Percentiles rank a stretch among this genome's conserved stretches.
Evolutionary conservation across 2,797 vertebrate species (phyloP).

Genomic region (Bufotes viridis): DNA sequence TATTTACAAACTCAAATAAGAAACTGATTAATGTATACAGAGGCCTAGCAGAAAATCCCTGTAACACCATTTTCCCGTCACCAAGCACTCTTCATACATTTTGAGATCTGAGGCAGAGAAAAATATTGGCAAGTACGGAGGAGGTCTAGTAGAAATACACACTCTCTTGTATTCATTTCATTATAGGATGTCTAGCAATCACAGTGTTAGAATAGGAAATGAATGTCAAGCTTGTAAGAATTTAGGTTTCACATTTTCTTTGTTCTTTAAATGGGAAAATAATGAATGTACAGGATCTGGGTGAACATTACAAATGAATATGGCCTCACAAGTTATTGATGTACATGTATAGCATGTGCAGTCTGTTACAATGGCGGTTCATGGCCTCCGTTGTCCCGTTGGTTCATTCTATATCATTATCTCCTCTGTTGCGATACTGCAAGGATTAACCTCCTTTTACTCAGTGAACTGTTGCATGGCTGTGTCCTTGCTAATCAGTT

Average conservation of each 20-base stretch:
- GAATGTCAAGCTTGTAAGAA: conserved; percentile 36
- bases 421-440: too few relatives aligned
- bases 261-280: conserved; percentile 33
- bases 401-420: too few relatives aligned
- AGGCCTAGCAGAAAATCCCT: background rate
- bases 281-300: conserved; percentile 32
- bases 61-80: conserved; percentile 24
- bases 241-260: conserved; percentile 33
- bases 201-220: conserved; percentile 19
- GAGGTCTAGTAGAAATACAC: conserved; percentile 29
- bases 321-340: conserved; percentile 8
- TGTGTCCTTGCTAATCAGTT: too few relatives aligned
- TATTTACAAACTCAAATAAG: conserved; percentile 18
- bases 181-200: conserved; percentile 33
- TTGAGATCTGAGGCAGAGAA: conserved; percentile 36
- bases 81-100: conserved; percentile 29
- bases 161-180: conserved; percentile 43
- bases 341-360: conserved; percentile 17
- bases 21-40: background rate
- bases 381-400: too few relatives aligned
- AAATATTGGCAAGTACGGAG: conserved; percentile 53
- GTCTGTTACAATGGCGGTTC: too few relatives aligned
- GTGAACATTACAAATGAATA: conserved; percentile 27
- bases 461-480: too few relatives aligned
- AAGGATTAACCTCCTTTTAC: too few relatives aligned